Base-by-base conservation (phyloP, 2,797 vertebrate genomes). In the Melanotaenia trifasciata region DNA sequence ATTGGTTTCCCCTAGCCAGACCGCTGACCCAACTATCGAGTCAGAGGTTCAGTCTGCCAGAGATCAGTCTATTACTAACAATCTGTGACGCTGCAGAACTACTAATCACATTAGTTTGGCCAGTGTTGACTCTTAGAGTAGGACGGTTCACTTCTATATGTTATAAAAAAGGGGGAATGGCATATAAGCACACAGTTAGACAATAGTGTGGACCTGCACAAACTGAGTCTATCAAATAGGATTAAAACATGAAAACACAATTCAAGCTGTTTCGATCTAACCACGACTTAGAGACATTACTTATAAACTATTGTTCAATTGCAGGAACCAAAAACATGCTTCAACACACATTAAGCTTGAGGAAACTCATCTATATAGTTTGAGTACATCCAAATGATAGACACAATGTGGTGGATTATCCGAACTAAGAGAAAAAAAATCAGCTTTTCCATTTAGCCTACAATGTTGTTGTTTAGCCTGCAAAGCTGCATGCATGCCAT, bases 71-170 rank as follows among this genome's bases (percentile, higher is more conserved):
- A 70, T 78, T 67, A 68, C 79, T 78, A 84, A 87, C 77, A 83
- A 40, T 51, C 74, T 59, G 68, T 78, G 77, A 87, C 3, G 53
- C 76, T 79, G 85, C 77, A 80, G 56, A 32, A 63, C 50, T 64
- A 45, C 56, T 90, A 87, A 89, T 88, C 81, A 72, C 82, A 86
- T 91, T 84, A 88, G 80, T 76, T 70, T 11, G 76, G 70, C 76
- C 68, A 58, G 58, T 24, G 70, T 58, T 58, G 58, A 76, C 63
- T 76, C 72, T 43, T 24, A 28, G 53, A 60, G 60, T 35, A 36
- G 18, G 20, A n/a, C 4, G 68, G 72, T 58, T 74, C 50, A 30
- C 70, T 47, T 71, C 70, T 53, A 13, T 53, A 13, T 24, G 3
- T 36, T 58, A 33, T 28, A 35, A 1, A 35, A 1, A 40, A 38